These are phyloP conservation scores for Cheilosia variabilis DNA, from an alignment of 2,888 invertebrate genomes.

Conservation along the genomic window DNA sequence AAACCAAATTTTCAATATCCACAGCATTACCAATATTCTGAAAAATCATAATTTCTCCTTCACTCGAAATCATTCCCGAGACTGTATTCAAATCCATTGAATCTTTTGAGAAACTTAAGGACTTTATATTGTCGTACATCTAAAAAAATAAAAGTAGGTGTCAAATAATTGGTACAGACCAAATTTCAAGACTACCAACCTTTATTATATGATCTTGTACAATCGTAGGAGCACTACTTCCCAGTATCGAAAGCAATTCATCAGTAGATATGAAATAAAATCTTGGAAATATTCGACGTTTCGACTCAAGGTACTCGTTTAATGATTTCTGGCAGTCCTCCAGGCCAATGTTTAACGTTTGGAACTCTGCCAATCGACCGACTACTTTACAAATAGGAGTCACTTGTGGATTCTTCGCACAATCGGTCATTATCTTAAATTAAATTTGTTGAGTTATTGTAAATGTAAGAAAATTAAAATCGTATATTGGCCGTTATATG, in stretches of 20 bases:
- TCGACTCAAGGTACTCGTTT: conserved; percentile 94
- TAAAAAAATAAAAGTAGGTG: conserved; percentile 80
- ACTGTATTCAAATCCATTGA: conserved; percentile 88
- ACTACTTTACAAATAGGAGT: conserved; percentile 90
- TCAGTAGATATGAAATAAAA: conserved; percentile 98
- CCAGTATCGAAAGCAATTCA: conserved; percentile 94
- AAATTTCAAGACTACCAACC: conserved; percentile 83
- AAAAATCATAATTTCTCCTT: conserved; percentile 95
- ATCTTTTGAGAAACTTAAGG: conserved; percentile 88
- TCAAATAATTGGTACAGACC: not conserved
- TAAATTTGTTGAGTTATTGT: conserved; percentile 69
- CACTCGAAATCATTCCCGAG: conserved; percentile 93
- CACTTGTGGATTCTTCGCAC: conserved; percentile 91
- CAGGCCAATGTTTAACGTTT: conserved; percentile 89
- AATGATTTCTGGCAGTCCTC: conserved; percentile 96
- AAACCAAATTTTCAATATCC: conserved; percentile 6
- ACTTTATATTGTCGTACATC: conserved; percentile 96
- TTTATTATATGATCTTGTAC: conserved; percentile 98
- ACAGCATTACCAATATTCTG: conserved; percentile 84
- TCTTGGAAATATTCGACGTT: conserved; percentile 93
- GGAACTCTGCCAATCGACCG: conserved; percentile 91
- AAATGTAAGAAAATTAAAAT: conserved; percentile 24
- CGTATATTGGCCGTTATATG: not conserved
- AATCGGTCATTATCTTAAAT: conserved; percentile 91
- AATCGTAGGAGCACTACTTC: conserved; percentile 91